Percentiles rank a stretch among this genome's conserved stretches.
Conservation (phyloP, 2,888 invertebrate genomes). For the Cremastobaeus sp. region DNA sequence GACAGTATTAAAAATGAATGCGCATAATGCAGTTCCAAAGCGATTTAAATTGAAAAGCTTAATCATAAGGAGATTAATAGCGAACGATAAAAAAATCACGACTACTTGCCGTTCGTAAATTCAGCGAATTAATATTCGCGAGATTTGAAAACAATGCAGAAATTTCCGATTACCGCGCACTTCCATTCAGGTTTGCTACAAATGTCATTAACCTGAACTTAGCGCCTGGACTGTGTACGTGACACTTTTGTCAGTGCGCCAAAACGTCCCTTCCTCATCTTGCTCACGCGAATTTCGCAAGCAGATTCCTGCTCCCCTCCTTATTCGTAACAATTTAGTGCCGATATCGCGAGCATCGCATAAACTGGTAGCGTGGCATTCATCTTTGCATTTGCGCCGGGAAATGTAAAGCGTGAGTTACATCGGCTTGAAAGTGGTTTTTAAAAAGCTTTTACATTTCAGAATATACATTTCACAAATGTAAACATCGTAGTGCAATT, state of each 20-base stretch:
- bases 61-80: constrained; percentile 6
- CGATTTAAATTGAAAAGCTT: constrained; percentile 13
- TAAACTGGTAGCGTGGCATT: constrained; percentile 18
- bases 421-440: constrained; percentile 3
- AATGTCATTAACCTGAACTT: constrained; percentile 16
- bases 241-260: constrained; percentile 43
- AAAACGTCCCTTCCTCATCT: constrained; percentile 27
- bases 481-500: too few relatives aligned
- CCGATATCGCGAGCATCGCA: constrained; percentile 24
- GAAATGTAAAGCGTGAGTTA: constrained; percentile 5
- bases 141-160: background rate
- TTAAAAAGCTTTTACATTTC: constrained; percentile 24
- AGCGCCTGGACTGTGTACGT: constrained; percentile 10
- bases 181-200: background rate
- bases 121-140: background rate
- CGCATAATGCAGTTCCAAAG: constrained; percentile 8
- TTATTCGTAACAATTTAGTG: constrained; percentile 30
- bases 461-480: constrained; percentile 11
- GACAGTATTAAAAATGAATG: constrained; percentile 35
- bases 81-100: too few relatives aligned
- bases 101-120: too few relatives aligned
- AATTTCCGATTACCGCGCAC: background rate
- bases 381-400: constrained; percentile 16
- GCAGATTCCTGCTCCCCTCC: constrained; percentile 19
- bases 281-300: constrained; percentile 17